Evolutionary conservation across 2,888 invertebrate species (phyloP).

Genomic region (Sphecodes monilicornis): DNA sequence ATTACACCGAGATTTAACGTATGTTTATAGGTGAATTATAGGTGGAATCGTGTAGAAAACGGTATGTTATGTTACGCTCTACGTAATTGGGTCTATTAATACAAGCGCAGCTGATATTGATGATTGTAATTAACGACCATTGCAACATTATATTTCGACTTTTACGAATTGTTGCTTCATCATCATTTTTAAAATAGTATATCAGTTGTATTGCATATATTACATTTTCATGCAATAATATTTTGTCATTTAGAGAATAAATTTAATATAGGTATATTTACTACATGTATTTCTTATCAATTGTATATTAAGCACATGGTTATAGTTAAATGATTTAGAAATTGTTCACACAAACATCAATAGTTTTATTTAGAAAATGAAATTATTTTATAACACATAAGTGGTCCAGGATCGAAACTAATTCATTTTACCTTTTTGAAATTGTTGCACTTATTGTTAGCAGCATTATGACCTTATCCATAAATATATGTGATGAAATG

Average conservation of each 20-base stretch:
- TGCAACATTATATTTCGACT: background rate
- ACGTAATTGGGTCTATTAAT: conserved; percentile 16
- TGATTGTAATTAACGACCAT: background rate
- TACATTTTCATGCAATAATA: background rate
- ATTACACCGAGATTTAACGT: conserved; percentile 44
- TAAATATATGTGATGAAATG: background rate
- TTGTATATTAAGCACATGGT: background rate
- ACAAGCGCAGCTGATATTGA: background rate
- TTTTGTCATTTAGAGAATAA: background rate
- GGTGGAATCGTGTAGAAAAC: conserved; percentile 42
- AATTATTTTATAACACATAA: background rate
- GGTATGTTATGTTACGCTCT: conserved; percentile 32
- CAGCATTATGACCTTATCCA: background rate
- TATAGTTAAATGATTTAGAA: background rate
- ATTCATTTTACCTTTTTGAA: background rate
- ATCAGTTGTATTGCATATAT: background rate
- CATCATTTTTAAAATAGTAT: background rate
- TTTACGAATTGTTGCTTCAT: background rate
- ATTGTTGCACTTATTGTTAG: background rate
- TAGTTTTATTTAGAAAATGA: background rate
- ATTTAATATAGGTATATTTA: background rate
- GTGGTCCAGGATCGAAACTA: background rate
- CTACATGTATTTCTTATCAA: background rate
- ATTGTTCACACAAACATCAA: background rate
- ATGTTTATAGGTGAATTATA: conserved; percentile 49